Evolutionary conservation across 2,797 vertebrate species (phyloP).

Genomic region (Thalassophryne amazonica): DNA sequence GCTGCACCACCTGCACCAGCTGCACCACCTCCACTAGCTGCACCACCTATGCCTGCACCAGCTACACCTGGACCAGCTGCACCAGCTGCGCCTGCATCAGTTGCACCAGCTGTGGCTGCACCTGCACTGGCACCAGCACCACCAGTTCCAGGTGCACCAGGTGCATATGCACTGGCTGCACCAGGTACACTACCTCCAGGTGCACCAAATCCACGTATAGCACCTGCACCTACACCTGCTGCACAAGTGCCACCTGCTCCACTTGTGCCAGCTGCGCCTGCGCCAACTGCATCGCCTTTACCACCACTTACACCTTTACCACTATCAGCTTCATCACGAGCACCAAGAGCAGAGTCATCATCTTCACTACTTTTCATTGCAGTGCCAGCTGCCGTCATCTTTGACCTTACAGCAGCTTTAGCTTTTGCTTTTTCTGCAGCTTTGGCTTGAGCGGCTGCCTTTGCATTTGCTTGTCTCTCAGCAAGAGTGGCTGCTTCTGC

Average conservation of each 20-base stretch:
- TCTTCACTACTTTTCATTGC: conserved; percentile 6
- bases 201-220: not conserved
- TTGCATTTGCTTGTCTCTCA: conserved; percentile 50
- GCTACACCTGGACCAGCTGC: not conserved
- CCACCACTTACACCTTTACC: not conserved
- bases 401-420: conserved; percentile 47
- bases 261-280: not conserved
- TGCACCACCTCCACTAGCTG: not conserved
- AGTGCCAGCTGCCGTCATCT: conserved; percentile 38
- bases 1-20: not conserved
- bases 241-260: not conserved
- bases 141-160: not conserved
- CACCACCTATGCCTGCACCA: not conserved
- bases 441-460: conserved; percentile 48
- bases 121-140: not conserved
- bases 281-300: not conserved
- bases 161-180: not conserved
- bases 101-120: not conserved
- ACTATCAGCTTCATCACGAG: not conserved
- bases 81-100: not conserved
- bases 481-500: conserved; percentile 38
- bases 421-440: conserved; percentile 46
- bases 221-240: not conserved
- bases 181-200: not conserved
- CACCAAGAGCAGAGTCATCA: not conserved